Evolutionary conservation across 2,113 vertebrate species (phyloP).

Genomic region (Phylloscopus whistleri): DNA sequence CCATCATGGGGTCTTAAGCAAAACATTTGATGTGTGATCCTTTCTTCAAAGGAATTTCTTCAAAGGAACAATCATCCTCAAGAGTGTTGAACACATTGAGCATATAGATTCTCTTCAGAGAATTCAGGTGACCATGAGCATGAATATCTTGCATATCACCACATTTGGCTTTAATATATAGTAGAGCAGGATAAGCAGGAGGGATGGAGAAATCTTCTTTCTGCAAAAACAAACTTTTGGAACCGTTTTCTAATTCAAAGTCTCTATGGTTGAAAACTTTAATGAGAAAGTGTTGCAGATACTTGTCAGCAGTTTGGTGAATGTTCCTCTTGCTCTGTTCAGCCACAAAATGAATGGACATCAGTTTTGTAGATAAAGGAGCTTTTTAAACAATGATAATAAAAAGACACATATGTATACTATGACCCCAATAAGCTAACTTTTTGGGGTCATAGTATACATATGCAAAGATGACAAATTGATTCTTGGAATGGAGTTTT

Average conservation of each 20-base stretch:
- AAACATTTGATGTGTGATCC: not conserved
- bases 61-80: not conserved
- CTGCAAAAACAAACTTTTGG: not conserved
- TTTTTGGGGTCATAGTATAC: not conserved
- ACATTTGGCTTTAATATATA: not conserved
- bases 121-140: not conserved
- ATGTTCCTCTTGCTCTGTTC: not conserved
- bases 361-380: not conserved
- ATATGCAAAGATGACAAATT: not conserved
- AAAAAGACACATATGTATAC: not conserved
- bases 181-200: not conserved
- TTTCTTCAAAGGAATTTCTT: not conserved
- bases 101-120: not conserved
- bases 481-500: not conserved
- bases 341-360: not conserved
- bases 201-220: not conserved
- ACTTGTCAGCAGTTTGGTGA: not conserved
- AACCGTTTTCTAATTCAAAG: not conserved
- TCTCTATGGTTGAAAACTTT: not conserved
- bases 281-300: not conserved
- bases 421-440: not conserved
- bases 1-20: not conserved
- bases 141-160: not conserved
- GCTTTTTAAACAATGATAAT: not conserved
- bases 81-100: not conserved